These are phyloP conservation scores for Tragulus kanchil DNA, from an alignment of 2,113 vertebrate genomes.

Conservation along the genomic window DNA sequence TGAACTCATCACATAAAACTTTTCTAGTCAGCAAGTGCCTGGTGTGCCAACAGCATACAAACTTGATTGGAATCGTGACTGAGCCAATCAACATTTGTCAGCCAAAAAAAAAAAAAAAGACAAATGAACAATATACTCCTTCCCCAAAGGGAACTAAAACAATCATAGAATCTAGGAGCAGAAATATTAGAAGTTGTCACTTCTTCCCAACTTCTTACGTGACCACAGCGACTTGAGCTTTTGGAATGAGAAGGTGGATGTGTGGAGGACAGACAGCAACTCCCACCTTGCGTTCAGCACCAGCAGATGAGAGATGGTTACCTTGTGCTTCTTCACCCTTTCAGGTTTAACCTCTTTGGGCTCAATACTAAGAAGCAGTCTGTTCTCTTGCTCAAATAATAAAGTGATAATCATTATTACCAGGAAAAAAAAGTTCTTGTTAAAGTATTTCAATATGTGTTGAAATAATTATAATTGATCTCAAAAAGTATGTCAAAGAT, in stretches of 20 bases:
- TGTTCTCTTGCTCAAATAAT: slow-evolving; percentile 86
- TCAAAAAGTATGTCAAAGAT: slow-evolving; percentile 85
- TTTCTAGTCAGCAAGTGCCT: slow-evolving; percentile 91
- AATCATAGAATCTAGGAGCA: slow-evolving; percentile 56
- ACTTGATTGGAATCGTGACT: slow-evolving; percentile 77
- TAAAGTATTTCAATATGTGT: slow-evolving; percentile 81
- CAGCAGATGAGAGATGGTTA: slow-evolving; percentile 61
- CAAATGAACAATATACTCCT: slow-evolving; percentile 6
- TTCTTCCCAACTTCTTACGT: slow-evolving; percentile 40
- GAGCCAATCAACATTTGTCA: slow-evolving; percentile 74
- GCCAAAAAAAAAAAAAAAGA: slow-evolving; percentile 36
- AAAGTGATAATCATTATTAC: slow-evolving; percentile 79
- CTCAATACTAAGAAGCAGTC: slow-evolving; percentile 78
- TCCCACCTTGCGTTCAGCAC: slow-evolving; percentile 56
- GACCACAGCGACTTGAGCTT: slow-evolving; percentile 1
- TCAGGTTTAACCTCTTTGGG: slow-evolving; percentile 60
- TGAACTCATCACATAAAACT: slow-evolving; percentile 85
- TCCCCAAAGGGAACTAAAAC: slow-evolving; percentile 74
- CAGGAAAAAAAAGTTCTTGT: slow-evolving; percentile 85
- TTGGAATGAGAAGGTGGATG: neutral
- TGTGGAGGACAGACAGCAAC: slow-evolving; percentile 47
- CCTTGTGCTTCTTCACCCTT: slow-evolving; percentile 37
- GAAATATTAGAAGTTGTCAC: slow-evolving; percentile 52
- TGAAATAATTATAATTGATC: slow-evolving; percentile 81
- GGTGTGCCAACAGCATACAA: slow-evolving; percentile 85